Percentiles rank a stretch among this genome's conserved stretches.
Conservation (phyloP, 2,113 vertebrate species). For the Brevimyrus niger region DNA sequence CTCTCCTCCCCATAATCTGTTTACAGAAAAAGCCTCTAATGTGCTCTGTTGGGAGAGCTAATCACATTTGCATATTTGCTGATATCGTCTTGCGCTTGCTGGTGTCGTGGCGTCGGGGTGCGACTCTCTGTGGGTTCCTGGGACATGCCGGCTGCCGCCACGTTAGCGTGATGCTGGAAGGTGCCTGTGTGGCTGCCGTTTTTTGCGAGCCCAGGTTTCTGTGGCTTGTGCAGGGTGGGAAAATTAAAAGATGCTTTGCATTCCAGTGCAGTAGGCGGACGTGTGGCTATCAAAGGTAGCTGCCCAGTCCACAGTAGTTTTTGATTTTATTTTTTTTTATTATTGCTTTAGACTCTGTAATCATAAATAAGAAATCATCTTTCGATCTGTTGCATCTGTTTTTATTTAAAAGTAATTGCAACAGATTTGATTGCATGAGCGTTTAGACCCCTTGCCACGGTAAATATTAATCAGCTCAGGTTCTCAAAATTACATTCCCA, state of each 20-base stretch:
- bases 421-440: neutral
- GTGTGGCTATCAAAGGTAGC: neutral
- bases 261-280: neutral
- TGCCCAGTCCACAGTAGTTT: neutral
- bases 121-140: neutral
- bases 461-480: neutral
- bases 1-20: conserved; percentile 27
- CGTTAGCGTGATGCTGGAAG: neutral
- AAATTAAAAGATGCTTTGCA: neutral
- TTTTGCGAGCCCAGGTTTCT: neutral
- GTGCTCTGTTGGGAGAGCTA: conserved; percentile 29
- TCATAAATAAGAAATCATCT: neutral
- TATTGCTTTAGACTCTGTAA: neutral
- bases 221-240: neutral
- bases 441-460: neutral
- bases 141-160: neutral
- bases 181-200: neutral
- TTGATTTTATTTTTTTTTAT: neutral
- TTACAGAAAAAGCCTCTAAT: conserved; percentile 32
- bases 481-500: neutral
- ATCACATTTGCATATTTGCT: conserved; percentile 40
- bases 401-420: conserved; percentile 1
- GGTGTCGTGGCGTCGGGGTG: neutral
- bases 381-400: neutral
- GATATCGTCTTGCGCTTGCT: neutral